These are phyloP conservation scores for Sebastes glaucus DNA, from an alignment of 2,797 vertebrate genomes.

Conservation along the genomic window DNA sequence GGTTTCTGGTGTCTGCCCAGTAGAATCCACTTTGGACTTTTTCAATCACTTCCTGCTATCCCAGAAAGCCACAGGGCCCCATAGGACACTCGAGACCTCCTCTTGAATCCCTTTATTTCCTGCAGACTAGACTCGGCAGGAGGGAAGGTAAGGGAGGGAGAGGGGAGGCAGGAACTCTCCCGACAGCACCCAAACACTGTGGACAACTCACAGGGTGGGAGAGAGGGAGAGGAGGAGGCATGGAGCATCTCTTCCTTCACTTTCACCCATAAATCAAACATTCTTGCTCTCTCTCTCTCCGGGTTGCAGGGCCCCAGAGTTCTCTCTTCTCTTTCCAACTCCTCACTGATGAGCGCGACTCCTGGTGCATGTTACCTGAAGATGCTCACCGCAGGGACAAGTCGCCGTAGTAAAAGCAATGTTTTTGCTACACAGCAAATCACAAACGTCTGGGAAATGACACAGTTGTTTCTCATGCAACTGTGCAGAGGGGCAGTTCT, in stretches of 20 bases:
- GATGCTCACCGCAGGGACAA: constrained; percentile 1
- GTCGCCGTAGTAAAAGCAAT: background rate
- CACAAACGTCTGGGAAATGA: constrained; percentile 16
- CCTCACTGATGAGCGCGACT: background rate
- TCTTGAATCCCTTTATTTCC: constrained; percentile 73
- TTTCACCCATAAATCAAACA: constrained; percentile 66
- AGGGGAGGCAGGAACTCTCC: constrained; percentile 51
- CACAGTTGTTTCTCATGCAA: constrained; percentile 6
- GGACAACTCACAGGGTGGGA: constrained; percentile 50
- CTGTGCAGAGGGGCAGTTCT: constrained; percentile 11
- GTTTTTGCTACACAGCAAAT: constrained; percentile 21
- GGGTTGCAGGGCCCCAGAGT: background rate
- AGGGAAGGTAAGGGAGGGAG: constrained; percentile 13
- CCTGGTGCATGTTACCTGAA: constrained; percentile 39
- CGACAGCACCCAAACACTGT: constrained; percentile 64
- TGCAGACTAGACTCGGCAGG: constrained; percentile 72
- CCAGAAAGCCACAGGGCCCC: constrained; percentile 65
- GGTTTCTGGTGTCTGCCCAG: constrained; percentile 45
- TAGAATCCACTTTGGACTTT: constrained; percentile 45
- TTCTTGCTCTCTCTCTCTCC: constrained; percentile 29
- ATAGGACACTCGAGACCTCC: constrained; percentile 65
- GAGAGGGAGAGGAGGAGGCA: constrained; percentile 18
- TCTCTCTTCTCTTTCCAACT: constrained; percentile 34
- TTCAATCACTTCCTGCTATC: constrained; percentile 70
- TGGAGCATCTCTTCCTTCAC: constrained; percentile 47